phyloP scores from a whole-genome alignment of 1,140 invertebrate species.

The Apis laboriosa region DNA sequence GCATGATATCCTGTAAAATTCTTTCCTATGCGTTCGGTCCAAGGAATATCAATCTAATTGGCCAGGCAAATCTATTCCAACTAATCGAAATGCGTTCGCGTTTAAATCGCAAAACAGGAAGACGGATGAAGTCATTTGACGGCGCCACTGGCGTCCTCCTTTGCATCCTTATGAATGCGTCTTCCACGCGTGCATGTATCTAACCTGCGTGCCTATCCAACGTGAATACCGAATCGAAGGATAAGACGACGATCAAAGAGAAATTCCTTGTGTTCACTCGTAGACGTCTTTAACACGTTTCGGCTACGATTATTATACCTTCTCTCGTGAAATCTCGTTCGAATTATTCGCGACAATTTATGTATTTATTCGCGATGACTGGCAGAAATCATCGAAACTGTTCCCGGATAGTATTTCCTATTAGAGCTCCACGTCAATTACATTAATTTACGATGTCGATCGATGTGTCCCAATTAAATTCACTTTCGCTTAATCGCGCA shows the following conservation, averaged over 20 bases:
- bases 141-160: constrained; percentile 45
- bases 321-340: not conserved
- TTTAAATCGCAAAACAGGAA: constrained; percentile 24
- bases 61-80: not conserved
- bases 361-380: not conserved
- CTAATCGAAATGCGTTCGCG: constrained; percentile 15
- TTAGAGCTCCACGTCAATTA: constrained; percentile 23
- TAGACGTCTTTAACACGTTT: not conserved
- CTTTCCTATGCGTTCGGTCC: not conserved
- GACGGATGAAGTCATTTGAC: not conserved
- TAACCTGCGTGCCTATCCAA: constrained; percentile 38
- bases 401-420: constrained; percentile 18
- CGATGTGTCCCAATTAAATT: constrained; percentile 46
- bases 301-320: not conserved
- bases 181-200: not conserved
- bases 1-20: no score
- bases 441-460: not conserved
- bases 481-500: not conserved
- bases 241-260: constrained; percentile 30
- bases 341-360: not conserved
- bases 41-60: constrained; percentile 1
- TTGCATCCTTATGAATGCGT: constrained; percentile 11
- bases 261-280: not conserved
- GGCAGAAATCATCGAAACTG: not conserved
- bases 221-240: constrained; percentile 28